These are phyloP conservation scores for Anthophora plumipes DNA, from an alignment of 2,888 invertebrate genomes.

Conservation along the genomic window DNA sequence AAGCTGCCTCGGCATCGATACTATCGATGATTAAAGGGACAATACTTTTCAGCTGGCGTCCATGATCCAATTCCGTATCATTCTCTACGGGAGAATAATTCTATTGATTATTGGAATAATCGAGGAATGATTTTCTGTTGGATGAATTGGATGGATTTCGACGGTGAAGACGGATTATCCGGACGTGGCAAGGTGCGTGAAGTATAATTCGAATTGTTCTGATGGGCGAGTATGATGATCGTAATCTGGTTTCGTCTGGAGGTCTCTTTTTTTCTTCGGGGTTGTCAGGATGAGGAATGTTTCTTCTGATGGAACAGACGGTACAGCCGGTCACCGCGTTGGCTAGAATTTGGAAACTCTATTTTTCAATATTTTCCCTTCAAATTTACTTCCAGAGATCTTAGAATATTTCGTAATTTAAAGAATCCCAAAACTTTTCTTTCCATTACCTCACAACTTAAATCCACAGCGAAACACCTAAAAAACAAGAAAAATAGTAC, in stretches of 20 bases:
- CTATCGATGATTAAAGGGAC: not conserved
- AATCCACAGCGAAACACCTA: too few species aligned
- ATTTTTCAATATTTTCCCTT: too few species aligned
- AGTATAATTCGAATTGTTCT: constrained; percentile 14
- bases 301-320: not conserved
- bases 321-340: too few species aligned
- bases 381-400: too few species aligned
- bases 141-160: not conserved
- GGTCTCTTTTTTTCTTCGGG: not conserved
- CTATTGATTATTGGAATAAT: constrained; percentile 4
- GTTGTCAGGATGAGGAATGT: constrained; percentile 23
- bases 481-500: too few species aligned
- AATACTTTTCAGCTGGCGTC: not conserved
- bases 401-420: too few species aligned
- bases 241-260: constrained; percentile 7
- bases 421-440: too few species aligned
- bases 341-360: too few species aligned
- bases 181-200: not conserved
- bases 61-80: not conserved
- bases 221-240: constrained; percentile 1
- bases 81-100: not conserved
- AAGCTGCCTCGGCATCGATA: not conserved
- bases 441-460: too few species aligned
- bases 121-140: not conserved
- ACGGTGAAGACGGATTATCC: not conserved